Evolutionary conservation across 2,888 invertebrate species (phyloP).

Genomic region (Rhyacophila evoluta): DNA sequence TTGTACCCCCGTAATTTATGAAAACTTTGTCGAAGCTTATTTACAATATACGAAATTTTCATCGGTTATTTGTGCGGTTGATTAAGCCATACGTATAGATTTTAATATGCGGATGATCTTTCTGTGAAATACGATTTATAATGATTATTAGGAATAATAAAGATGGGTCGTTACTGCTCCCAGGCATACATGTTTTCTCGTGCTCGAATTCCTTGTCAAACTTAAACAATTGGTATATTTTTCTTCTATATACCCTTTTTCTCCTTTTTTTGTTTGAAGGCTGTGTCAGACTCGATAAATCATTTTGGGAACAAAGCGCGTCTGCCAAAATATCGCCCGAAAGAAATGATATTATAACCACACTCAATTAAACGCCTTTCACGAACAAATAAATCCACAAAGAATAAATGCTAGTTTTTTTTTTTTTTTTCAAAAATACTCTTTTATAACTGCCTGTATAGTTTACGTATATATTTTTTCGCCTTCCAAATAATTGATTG

Average conservation of each 20-base stretch:
- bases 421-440: not conserved
- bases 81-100: too few relatives aligned
- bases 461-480: not conserved
- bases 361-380: conserved; percentile 14
- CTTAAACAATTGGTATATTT: conserved; percentile 15
- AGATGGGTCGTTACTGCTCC: too few relatives aligned
- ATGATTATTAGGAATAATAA: too few relatives aligned
- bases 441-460: not conserved
- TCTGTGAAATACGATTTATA: too few relatives aligned
- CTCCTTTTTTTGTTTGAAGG: not conserved
- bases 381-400: not conserved
- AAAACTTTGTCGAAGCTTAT: too few relatives aligned
- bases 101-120: too few relatives aligned
- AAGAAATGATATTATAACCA: conserved; percentile 10
- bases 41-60: too few relatives aligned
- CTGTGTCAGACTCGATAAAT: conserved; percentile 3
- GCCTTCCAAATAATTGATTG: not conserved
- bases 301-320: not conserved
- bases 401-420: not conserved
- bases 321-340: not conserved
- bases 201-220: conserved; percentile 17
- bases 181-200: not conserved
- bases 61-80: too few relatives aligned
- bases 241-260: not conserved
- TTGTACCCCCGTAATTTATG: too few relatives aligned